Conservation (phyloP, 2,113 vertebrate species). For the Anhinga anhinga region DNA sequence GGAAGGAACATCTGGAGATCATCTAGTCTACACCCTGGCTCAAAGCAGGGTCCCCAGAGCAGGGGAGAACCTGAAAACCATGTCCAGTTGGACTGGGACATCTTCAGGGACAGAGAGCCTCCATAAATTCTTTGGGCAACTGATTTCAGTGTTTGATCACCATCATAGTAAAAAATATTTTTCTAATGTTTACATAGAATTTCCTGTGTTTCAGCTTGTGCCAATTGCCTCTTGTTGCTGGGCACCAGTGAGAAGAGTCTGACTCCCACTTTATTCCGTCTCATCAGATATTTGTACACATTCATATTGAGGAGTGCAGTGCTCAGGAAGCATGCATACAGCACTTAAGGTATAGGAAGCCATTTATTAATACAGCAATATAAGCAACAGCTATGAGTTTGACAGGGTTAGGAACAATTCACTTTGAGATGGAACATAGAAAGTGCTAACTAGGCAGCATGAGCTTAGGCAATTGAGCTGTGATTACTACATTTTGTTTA, state of each 20-base stretch:
- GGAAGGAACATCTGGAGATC: background rate
- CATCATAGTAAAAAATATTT: background rate
- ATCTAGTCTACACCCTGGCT: background rate
- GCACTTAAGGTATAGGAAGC: background rate
- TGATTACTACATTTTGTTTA: conserved; percentile 32
- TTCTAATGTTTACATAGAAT: background rate
- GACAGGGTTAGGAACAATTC: conserved; percentile 15
- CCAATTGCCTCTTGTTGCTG: background rate
- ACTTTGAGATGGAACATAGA: conserved; percentile 25
- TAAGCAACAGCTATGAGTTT: conserved; percentile 36
- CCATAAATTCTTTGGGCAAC: background rate
- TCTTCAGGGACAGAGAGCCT: background rate
- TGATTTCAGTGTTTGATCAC: background rate
- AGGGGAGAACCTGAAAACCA: background rate
- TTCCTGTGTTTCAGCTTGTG: background rate
- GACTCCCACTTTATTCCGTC: background rate
- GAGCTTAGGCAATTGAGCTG: conserved; percentile 46
- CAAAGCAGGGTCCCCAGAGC: background rate
- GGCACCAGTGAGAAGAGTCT: background rate
- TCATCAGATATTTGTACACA: background rate
- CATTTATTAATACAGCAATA: conserved; percentile 60
- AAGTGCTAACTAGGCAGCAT: conserved; percentile 53
- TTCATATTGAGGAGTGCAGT: background rate
- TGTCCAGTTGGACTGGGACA: background rate
- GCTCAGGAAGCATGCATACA: conserved; percentile 25